Evolutionary conservation across 64 coral and sea anemone species (phyloP), one percentile per base, ranked within the genome.

Genomic region (Hydrozoanthus tunicans): DNA sequence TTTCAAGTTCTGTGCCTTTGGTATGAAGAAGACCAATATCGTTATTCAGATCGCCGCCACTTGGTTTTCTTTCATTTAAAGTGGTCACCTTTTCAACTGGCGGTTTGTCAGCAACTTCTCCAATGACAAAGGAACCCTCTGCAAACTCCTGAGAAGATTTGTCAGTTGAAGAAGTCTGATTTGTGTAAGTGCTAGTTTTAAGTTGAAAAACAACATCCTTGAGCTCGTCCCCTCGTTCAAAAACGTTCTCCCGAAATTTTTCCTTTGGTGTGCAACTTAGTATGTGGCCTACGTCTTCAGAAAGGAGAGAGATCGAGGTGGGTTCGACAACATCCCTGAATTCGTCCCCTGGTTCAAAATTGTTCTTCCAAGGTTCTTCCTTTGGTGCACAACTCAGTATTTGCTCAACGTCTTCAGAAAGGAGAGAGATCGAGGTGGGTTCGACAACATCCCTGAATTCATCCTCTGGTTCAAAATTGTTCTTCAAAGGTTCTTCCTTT

Each of bases 71-170:
- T 32, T 74, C 69, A 0, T 73, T 88, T 12, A 73, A 53, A 43
- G 67, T 4, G 20, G 20, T 59, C 10, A 86, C 7, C 51, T 15
- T 83, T 53, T 14, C 23, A 27, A 15, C 9, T 7, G 4, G 9
- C 3, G 56, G 55, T 9, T 59, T 58, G 0, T 73, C 56, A 27
- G 43, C 24, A 3, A 32, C 25, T 23, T 74, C 83, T 69, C 20
- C 20, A 20, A 85, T n/a, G 17, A 73, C 56, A 73, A 86, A 58
- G 72, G 83, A 73, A 73, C 53, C 10, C 63, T 65, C 4, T 13
- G 32, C 83, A 58, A 67, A 55, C 59, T 86, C 23, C 13, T 74
- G 51, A 7, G 5, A 12, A 59, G 25, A 9, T 9, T 59, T 6
- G 12, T 70, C 65, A 60, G 17, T 7, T 10, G 55, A 60, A 3